Base-by-base conservation (phyloP, 2,797 vertebrate species). In the Smutsia gigantea region DNA sequence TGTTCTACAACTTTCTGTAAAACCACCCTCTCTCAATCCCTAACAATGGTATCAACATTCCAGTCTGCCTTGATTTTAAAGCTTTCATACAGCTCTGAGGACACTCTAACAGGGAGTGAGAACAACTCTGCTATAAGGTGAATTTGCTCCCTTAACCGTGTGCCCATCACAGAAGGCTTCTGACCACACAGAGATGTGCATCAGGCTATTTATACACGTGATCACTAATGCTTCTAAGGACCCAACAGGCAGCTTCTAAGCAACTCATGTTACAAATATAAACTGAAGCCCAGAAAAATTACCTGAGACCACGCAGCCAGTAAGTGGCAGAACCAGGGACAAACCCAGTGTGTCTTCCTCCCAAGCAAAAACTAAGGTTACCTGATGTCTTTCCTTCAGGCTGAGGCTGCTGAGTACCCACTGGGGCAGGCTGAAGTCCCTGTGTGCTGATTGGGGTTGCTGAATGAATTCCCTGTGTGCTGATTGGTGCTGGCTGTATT, bases 381-480 rank as follows among this genome's bases (percentile, higher is more conserved):
- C 99, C 99, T 85, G 99, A 98, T 49, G 99, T 98, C 98, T 99
- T 99, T 86, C 99, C 98, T 97, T 99, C 99, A 0, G 99, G 97
- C 10, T 99, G 99, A 5, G 99, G 99, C 97, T 99, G 99, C 97
- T 98, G 99, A 87, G 99, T 98, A 5, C 98, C 97, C 0, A 99
- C 98, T 1, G 99, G 98, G 0, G 99, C 98, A 29, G 99, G 99
- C 97, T 99, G 99, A 94, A 99, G 99, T 49, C 99, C 99, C 93
- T 99, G 99, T 0, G 99, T 98, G 86, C 98, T 98, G 66, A 99
- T 99, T 27, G 99, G 98, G 2, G 99, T 98, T 19, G 99, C 98
- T 0, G 99, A 99, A 97, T 99, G 99, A 82, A 99, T 98, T 9
- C 99, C 99, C 92, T 99, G 99, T 1, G 99, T 99, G 88, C 99